These are phyloP conservation scores for Pan paniscus DNA, from an alignment of 2,113 vertebrate genomes.

Conservation along the genomic window DNA sequence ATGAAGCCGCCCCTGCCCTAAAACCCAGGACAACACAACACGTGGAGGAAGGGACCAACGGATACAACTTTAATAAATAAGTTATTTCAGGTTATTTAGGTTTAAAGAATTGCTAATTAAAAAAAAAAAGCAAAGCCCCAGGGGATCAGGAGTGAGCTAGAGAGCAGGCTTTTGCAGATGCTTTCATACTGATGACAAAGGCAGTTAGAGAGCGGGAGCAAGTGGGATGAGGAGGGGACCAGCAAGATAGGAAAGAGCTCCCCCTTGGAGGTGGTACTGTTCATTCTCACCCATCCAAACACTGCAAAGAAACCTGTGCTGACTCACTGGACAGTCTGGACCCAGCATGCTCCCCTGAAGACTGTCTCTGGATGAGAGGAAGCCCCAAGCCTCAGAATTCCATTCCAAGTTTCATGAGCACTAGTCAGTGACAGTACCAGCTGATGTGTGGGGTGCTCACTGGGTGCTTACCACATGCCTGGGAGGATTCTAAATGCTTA, in stretches of 20 bases:
- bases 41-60: neutral
- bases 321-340: neutral
- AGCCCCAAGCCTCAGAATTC: neutral
- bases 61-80: neutral
- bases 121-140: neutral
- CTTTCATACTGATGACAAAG: neutral
- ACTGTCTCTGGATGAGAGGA: neutral
- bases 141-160: neutral
- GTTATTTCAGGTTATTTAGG: neutral
- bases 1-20: neutral
- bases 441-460: neutral
- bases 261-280: neutral
- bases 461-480: accelerated
- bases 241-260: neutral
- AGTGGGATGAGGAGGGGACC: neutral
- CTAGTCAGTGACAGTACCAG: accelerated
- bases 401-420: neutral
- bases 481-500: neutral
- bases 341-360: neutral
- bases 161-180: neutral
- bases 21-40: neutral
- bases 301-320: neutral
- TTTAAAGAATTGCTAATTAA: neutral
- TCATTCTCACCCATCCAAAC: neutral
- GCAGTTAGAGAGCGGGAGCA: neutral